Evolutionary conservation across 2,113 vertebrate species (phyloP).

Genomic region (Pteropus alecto): DNA sequence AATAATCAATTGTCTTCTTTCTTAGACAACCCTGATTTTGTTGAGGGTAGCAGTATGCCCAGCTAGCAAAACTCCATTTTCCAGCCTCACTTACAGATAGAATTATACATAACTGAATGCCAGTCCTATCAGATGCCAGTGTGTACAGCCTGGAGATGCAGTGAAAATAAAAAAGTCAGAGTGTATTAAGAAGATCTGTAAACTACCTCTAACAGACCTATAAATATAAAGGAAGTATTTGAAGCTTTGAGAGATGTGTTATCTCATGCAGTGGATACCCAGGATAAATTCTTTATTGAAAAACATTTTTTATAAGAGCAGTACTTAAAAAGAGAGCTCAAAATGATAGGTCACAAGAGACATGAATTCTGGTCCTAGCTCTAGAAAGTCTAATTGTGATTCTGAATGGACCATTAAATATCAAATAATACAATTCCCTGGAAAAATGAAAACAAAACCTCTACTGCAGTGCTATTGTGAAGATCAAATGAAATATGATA

Average conservation of each 20-base stretch:
- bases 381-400: not conserved
- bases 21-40: not conserved
- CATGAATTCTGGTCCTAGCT: not conserved
- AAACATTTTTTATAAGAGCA: not conserved
- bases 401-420: not conserved
- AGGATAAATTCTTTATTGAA: not conserved
- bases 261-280: not conserved
- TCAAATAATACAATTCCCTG: not conserved
- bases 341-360: not conserved
- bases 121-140: not conserved
- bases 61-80: not conserved
- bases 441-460: not conserved
- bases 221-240: not conserved
- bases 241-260: not conserved
- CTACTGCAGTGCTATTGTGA: not conserved
- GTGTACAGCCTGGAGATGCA: not conserved
- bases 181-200: not conserved
- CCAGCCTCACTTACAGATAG: not conserved
- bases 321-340: not conserved
- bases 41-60: not conserved
- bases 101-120: not conserved
- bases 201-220: not conserved
- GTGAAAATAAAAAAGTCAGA: not conserved
- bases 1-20: not conserved
- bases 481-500: not conserved